Conservation (phyloP, 2,888 invertebrate species). For the Lasioglossum zephyrum region DNA sequence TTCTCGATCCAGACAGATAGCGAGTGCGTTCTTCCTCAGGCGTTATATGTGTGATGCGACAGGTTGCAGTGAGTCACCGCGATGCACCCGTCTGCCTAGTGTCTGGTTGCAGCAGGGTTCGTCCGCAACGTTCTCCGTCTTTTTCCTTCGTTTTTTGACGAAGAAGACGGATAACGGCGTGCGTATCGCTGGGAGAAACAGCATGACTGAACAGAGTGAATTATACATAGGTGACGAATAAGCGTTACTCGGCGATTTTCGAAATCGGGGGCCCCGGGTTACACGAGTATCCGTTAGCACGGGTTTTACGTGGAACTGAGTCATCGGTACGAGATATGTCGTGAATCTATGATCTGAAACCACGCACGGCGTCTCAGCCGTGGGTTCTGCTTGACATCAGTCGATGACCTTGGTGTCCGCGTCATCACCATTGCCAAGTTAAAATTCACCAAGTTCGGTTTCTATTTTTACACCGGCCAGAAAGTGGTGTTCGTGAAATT, state of each 20-base stretch:
- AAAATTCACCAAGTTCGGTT: not conserved
- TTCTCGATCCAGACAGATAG: not conserved
- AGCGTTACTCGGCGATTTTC: constrained; percentile 36
- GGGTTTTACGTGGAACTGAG: constrained; percentile 43
- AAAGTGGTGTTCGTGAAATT: not conserved
- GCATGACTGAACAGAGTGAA: not conserved
- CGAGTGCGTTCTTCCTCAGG: not conserved
- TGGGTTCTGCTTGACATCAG: constrained; percentile 15
- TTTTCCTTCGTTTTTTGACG: not conserved
- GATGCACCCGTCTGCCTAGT: constrained; percentile 33
- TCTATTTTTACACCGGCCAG: not conserved
- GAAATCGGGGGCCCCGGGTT: constrained; percentile 41
- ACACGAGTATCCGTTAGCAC: constrained; percentile 49
- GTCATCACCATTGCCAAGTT: constrained; percentile 4
- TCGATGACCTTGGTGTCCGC: not conserved
- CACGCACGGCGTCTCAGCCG: constrained; percentile 3
- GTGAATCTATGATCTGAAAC: constrained; percentile 25
- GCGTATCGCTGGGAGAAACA: not conserved
- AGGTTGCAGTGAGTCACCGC: constrained; percentile 58
- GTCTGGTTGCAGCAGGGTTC: constrained; percentile 44
- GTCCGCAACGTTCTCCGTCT: constrained; percentile 14
- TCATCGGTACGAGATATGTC: constrained; percentile 21
- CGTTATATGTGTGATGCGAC: constrained; percentile 43
- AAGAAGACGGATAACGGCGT: not conserved
- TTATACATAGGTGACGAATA: constrained; percentile 3